phyloP scores from a whole-genome alignment of 2,888 invertebrate genomes.

The Caradrina kadenii region DNA sequence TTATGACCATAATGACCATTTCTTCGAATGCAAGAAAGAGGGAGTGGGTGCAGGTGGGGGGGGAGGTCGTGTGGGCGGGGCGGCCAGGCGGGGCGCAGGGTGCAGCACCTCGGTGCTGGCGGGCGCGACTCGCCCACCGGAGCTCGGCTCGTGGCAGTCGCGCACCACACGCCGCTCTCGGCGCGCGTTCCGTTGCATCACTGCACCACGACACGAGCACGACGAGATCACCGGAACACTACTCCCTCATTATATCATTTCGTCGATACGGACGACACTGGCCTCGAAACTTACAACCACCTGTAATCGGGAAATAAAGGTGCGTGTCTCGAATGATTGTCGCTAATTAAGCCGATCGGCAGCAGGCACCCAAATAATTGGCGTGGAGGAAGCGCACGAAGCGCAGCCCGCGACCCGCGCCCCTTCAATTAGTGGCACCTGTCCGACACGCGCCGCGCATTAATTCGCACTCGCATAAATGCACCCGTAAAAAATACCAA shows the following conservation, averaged over 20 bases:
- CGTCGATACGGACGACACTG: conserved; percentile 50
- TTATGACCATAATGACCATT: conserved; percentile 20
- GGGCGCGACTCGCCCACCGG: conserved; percentile 82
- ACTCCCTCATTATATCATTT: conserved; percentile 49
- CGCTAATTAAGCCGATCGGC: conserved; percentile 79
- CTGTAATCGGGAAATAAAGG: conserved; percentile 78
- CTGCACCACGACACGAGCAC: conserved; percentile 59
- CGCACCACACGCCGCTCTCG: conserved; percentile 78
- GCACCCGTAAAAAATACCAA: conserved; percentile 84
- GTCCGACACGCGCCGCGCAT: conserved; percentile 84
- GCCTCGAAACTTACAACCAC: conserved; percentile 64
- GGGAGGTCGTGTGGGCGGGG: conserved; percentile 81
- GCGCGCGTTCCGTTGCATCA: conserved; percentile 78
- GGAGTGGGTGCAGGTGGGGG: conserved; percentile 79
- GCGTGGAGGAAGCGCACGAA: conserved; percentile 85
- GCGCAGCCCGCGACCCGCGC: conserved; percentile 80
- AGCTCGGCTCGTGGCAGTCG: conserved; percentile 81
- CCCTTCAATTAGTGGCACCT: conserved; percentile 88
- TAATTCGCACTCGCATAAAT: conserved; percentile 87
- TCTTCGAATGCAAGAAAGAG: conserved; percentile 58
- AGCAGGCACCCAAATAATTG: conserved; percentile 87
- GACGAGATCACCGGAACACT: conserved; percentile 36
- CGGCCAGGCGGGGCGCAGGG: conserved; percentile 87
- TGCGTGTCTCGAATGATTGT: conserved; percentile 76
- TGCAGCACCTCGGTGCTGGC: conserved; percentile 78